Base-by-base conservation (phyloP, 1,140 invertebrate genomes). In the Caerostris darwini region DNA sequence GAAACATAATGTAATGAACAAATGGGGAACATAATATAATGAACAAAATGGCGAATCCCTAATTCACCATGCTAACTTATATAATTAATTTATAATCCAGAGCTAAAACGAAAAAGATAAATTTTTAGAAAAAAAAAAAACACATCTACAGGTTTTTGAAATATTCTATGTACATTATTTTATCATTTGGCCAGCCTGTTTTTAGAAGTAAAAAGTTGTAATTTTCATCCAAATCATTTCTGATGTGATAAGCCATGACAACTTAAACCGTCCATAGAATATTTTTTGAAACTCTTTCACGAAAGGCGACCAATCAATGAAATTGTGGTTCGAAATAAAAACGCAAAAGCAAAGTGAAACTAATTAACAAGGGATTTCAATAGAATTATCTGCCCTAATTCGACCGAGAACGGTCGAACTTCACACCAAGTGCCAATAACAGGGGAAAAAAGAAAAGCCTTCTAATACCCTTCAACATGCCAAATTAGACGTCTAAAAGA, bases 401-500 rank as follows among this genome's bases (percentile, higher is more conserved):
- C 67, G 7, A 19, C 61, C 58, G 10, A 34, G 17, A 91, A 5
- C 19, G 34, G 54, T 17, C 56, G 54, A 82, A 59, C 34, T 34
- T 50, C 34, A 59, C 56, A 91, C n/a, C n/a, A n/a, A n/a, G 88
- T 71, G 57, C 89, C 89, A 91, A 91, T 91, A 91, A 91, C 89
- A 59, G 2, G 69, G 7, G 19, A 61, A 64, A 53, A 82, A 82
- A 14, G 50, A 19, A 67, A 69, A 89, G 17, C 12, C n/a, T 57
- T n/a, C 53, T 83, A 83, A 83, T 83, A 83, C 53, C 53, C 34
- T 61, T 82, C 56, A 82, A 82, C 10, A 82, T 56, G 34, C 34
- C 89, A 91, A 91, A 91, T 91, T 91, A 91, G 89, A 91, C 89
- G 8, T 91, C 69, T 91, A 64, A 91, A 90, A 71, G 88, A 90